phyloP scores from a whole-genome alignment of 2,888 invertebrate genomes.

The Agriopis leucophaearia region DNA sequence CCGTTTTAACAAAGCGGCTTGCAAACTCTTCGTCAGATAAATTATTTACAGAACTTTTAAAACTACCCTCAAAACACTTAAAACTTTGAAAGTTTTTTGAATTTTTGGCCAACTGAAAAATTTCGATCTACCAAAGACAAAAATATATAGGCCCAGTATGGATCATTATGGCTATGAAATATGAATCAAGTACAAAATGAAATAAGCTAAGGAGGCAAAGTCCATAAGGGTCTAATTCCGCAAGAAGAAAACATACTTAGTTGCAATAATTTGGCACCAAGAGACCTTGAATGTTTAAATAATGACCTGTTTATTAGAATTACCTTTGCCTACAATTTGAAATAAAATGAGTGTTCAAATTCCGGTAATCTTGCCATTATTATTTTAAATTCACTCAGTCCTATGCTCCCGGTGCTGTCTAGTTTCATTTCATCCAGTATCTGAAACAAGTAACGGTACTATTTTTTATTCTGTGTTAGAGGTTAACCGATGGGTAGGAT shows the following conservation, averaged over 20 bases:
- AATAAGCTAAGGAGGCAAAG: no score
- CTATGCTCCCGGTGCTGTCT: constrained; percentile 85
- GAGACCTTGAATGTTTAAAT: neutral
- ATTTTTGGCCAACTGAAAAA: neutral
- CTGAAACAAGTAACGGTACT: constrained; percentile 68
- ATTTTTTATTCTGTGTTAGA: no score
- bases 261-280: no score
- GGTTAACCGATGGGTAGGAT: no score
- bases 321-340: constrained; percentile 73
- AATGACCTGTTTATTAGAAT: neutral
- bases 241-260: no score
- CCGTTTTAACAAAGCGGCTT: constrained; percentile 83
- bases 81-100: neutral
- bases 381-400: constrained; percentile 87
- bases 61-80: constrained; percentile 45
- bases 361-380: constrained; percentile 88
- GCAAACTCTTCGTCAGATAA: constrained; percentile 73
- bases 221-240: no score
- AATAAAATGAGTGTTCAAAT: constrained; percentile 87
- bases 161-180: no score
- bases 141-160: no score
- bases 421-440: constrained; percentile 88
- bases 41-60: constrained; percentile 65
- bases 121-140: neutral
- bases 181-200: no score